Evolutionary conservation across 2,113 vertebrate genomes (phyloP), one percentile per base, ranked within the genome.

Genomic region (Ranitomeya variabilis): DNA sequence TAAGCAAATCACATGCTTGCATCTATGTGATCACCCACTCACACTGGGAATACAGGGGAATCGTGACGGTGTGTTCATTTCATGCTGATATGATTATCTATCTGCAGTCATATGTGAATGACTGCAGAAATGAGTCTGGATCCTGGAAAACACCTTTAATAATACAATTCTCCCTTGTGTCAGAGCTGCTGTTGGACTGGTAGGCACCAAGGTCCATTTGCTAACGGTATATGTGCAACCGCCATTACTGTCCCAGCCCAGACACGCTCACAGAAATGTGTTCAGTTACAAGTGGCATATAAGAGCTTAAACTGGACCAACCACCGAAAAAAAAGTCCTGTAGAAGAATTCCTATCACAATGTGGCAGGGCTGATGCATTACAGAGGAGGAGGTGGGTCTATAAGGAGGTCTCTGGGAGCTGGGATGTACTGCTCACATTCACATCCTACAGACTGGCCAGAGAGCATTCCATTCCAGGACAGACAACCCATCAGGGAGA

Each of bases 321-420:
- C 31, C 45, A 19, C 5, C 21, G 21, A 37, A 82, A 69, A 69
- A 26, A n/a, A 83, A 55, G 82, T 23, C 60, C 62, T 18, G 14
- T 21, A 55, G 64, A 51, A 69, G 62, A 67, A 84, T 84, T 84
- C 69, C 45, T 64, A 83, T 83, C 23, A 84, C 64, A 84, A 71
- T 84, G 80, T 45, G 7, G 57, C 31, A 10, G 57, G n/a, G 14
- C 79, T 60, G 79, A 60, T 62, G 83, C 23, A 74, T 37, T 26
- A 73, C 16, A 74, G 73, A 14, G 84, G 74, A 79, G 85, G 60
- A 79, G 85, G 85, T 16, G 85, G 85, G 21, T 54, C 85, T 67
- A 23, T 16, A 64, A 78, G 78, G 85, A 52, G 31, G 21, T 77
- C 21, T 54, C 21, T 66, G 21, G 2, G 7, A 78, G 60, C 19